These are phyloP conservation scores for Megalops atlanticus DNA, from an alignment of 2,113 vertebrate genomes.

Conservation along the genomic window DNA sequence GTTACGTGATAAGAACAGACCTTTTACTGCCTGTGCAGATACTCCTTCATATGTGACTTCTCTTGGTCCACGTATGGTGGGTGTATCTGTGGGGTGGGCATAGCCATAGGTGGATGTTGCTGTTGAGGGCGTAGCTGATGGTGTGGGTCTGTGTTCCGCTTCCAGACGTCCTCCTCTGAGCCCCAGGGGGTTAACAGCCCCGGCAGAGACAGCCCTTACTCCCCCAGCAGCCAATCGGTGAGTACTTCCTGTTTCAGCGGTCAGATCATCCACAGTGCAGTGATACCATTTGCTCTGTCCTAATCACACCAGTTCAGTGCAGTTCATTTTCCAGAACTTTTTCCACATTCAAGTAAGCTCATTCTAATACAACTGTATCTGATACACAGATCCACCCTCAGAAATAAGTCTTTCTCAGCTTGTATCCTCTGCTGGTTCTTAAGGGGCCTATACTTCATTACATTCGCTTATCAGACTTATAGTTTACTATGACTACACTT, in stretches of 20 bases:
- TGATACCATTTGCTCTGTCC: not conserved
- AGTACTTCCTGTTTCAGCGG: conserved; percentile 45
- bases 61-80: too few relatives aligned
- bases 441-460: too few relatives aligned
- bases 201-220: conserved; percentile 66
- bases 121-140: not conserved
- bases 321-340: too few relatives aligned
- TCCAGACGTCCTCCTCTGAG: conserved; percentile 65
- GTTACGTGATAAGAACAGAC: not conserved
- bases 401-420: too few relatives aligned
- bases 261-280: not conserved
- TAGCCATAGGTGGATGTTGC: not conserved
- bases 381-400: too few relatives aligned
- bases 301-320: too few relatives aligned
- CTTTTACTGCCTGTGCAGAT: not conserved
- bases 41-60: not conserved
- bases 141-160: not conserved
- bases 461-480: too few relatives aligned
- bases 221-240: conserved; percentile 77
- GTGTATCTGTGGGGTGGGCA: too few relatives aligned
- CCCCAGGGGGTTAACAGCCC: conserved; percentile 63
- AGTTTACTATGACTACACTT: too few relatives aligned
- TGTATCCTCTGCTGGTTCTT: too few relatives aligned
- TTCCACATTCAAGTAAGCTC: too few relatives aligned
- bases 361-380: too few relatives aligned